phyloP scores from a whole-genome alignment of 2,113 vertebrate genomes.

The Phalacrocorax pelagicus region DNA sequence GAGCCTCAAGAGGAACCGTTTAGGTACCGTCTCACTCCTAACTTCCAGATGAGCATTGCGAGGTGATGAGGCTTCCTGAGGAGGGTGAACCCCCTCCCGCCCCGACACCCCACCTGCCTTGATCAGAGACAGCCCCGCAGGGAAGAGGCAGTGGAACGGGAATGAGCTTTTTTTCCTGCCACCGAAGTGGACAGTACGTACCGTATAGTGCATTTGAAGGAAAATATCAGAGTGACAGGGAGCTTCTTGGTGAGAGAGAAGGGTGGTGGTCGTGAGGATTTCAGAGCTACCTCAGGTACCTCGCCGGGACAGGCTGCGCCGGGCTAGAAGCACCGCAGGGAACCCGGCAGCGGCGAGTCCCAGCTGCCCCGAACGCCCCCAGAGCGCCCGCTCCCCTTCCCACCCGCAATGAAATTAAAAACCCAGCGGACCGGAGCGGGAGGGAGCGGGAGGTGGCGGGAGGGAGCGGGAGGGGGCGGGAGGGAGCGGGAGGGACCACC shows the following conservation, averaged over 20 bases:
- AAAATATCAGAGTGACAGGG: accelerated
- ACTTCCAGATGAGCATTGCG: too few species aligned
- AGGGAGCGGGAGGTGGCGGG: neutral
- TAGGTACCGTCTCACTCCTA: too few species aligned
- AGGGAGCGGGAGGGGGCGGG: neutral
- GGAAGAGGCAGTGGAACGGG: neutral
- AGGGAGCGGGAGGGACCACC: neutral
- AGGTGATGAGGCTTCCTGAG: neutral
- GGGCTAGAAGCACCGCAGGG: neutral
- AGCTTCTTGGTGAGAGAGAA: neutral
- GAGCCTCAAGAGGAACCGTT: accelerated
- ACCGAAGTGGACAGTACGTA: accelerated
- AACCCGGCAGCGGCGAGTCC: accelerated
- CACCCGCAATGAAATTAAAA: neutral
- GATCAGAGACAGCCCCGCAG: neutral
- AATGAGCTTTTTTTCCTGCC: neutral
- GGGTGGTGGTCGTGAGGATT: accelerated
- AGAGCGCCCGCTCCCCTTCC: neutral
- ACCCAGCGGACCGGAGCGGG: neutral
- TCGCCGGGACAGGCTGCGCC: neutral
- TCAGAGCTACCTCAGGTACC: neutral
- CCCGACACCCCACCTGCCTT: neutral
- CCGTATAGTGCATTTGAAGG: accelerated
- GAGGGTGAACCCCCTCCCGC: neutral
- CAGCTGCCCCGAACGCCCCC: neutral